Conservation (phyloP, 2,888 invertebrate genomes). For the Trissolcus brochymenae region DNA sequence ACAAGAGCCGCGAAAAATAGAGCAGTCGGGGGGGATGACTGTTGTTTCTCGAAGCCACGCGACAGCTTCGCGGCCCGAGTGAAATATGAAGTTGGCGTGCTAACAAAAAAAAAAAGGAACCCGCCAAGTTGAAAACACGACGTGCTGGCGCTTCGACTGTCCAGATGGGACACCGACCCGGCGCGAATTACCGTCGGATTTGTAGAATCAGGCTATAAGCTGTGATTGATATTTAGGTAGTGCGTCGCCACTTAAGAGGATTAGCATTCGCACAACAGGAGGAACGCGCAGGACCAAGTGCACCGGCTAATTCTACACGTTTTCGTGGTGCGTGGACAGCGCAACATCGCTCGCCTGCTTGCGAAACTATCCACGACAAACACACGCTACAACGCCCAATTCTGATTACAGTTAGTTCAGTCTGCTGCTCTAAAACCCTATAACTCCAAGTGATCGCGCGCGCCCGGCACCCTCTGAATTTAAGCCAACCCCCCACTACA, state of each 20-base stretch:
- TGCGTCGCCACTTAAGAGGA: constrained; percentile 73
- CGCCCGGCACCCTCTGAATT: constrained; percentile 56
- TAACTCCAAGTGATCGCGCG: constrained; percentile 65
- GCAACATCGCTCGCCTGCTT: constrained; percentile 36
- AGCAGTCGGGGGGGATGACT: constrained; percentile 34
- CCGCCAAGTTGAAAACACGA: constrained; percentile 14
- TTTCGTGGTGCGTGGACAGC: constrained; percentile 56
- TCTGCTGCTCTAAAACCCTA: constrained; percentile 70
- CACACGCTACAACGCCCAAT: constrained; percentile 66
- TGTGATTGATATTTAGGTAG: constrained; percentile 74
- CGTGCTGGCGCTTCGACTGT: not conserved
- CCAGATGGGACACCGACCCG: constrained; percentile 59
- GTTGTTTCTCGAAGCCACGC: constrained; percentile 53
- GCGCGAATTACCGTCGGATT: constrained; percentile 57
- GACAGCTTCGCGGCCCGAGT: constrained; percentile 44
- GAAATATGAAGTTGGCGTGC: constrained; percentile 51
- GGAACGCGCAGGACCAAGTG: constrained; percentile 57
- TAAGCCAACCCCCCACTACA: constrained; percentile 46
- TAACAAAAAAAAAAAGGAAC: constrained; percentile 18
- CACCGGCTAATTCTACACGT: constrained; percentile 47
- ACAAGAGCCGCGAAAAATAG: constrained; percentile 53
- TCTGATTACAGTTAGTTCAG: constrained; percentile 73
- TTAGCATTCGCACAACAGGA: constrained; percentile 68
- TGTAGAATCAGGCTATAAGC: constrained; percentile 61
- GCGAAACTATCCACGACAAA: constrained; percentile 57